Percentiles rank a stretch among this genome's conserved stretches.
These are phyloP conservation scores for Uria lomvia DNA, from an alignment of 2,113 vertebrate species.

Conservation along the genomic window DNA sequence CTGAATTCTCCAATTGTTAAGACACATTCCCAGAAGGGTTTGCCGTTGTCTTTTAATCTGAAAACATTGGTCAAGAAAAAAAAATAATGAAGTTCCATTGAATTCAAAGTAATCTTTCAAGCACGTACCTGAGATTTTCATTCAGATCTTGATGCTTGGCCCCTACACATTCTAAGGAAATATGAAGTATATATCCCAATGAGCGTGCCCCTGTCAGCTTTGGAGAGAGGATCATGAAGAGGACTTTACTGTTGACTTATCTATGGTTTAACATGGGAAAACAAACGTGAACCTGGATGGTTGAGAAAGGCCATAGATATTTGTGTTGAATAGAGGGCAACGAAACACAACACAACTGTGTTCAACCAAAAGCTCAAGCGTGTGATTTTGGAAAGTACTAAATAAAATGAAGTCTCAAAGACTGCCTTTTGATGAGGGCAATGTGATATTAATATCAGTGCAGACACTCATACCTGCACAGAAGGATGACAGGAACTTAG, in stretches of 20 bases:
- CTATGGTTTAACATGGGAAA: background rate
- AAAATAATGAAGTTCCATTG: background rate
- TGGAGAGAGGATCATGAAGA: background rate
- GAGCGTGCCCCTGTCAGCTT: background rate
- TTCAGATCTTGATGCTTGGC: background rate
- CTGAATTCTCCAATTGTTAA: background rate
- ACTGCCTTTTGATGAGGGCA: background rate
- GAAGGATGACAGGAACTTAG: background rate
- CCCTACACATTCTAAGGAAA: background rate
- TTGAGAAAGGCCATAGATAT: background rate
- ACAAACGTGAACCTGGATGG: background rate
- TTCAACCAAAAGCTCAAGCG: background rate
- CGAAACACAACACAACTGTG: background rate
- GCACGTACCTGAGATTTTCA: background rate
- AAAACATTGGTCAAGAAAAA: background rate
- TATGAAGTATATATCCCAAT: background rate
- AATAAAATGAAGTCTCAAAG: background rate
- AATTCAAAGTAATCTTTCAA: background rate
- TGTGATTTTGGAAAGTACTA: background rate
- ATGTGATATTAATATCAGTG: background rate
- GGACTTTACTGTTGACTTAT: background rate
- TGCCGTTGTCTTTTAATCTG: background rate
- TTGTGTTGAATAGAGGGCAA: background rate
- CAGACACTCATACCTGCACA: background rate
- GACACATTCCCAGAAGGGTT: background rate